Percentiles rank a stretch among this genome's conserved stretches.
phyloP scores from a whole-genome alignment of 2,797 vertebrate genomes.

The Mycteria americana region DNA sequence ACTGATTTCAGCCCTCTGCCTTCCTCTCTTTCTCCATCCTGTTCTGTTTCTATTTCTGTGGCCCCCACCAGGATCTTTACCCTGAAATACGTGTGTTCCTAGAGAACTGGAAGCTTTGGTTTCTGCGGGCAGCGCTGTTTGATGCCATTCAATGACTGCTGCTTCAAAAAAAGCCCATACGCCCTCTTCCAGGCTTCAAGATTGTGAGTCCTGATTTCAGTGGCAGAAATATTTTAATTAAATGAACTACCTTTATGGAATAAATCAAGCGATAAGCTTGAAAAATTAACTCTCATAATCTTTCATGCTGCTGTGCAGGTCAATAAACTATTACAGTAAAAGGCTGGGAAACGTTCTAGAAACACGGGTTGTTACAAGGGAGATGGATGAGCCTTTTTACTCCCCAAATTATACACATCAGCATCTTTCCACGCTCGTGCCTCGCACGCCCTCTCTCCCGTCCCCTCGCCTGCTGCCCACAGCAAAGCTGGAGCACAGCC shows the following conservation, averaged over 20 bases:
- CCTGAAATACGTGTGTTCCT: neutral
- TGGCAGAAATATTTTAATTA: conserved; percentile 55
- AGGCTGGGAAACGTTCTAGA: conserved; percentile 30
- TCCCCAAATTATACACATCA: neutral
- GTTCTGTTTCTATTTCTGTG: neutral
- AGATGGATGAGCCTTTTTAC: neutral
- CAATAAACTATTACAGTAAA: conserved; percentile 57
- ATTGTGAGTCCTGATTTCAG: neutral
- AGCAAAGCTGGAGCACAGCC: neutral
- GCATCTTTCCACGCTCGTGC: neutral
- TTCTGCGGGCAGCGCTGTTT: neutral
- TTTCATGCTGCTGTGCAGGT: neutral
- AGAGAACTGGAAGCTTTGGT: neutral
- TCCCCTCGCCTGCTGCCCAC: neutral
- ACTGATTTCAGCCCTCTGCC: neutral
- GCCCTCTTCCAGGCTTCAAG: neutral
- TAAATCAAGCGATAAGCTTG: conserved; percentile 50
- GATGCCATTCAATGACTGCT: neutral
- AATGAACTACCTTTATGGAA: conserved; percentile 41
- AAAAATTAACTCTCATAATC: conserved; percentile 49
- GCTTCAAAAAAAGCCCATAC: neutral
- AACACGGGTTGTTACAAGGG: neutral
- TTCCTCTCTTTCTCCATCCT: neutral
- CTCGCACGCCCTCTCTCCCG: neutral
- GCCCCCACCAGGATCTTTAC: neutral